These are phyloP conservation scores for Sceliomorpha sp. DNA, from an alignment of 2,888 invertebrate genomes.

Conservation along the genomic window DNA sequence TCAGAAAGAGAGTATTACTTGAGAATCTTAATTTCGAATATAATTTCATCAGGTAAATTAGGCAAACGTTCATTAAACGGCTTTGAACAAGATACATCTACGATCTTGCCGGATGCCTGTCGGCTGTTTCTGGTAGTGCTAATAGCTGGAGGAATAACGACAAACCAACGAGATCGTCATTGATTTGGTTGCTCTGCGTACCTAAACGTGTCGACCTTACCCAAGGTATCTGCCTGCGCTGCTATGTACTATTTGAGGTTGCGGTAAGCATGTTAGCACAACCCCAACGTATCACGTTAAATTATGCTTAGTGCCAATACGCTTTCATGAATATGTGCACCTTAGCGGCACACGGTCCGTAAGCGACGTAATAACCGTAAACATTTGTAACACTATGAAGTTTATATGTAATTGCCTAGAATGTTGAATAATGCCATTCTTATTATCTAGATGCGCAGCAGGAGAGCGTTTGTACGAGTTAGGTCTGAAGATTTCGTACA, in stretches of 20 bases:
- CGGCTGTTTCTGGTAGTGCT: conserved; percentile 42
- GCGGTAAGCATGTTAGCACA: conserved; percentile 79
- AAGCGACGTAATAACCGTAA: conserved; percentile 68
- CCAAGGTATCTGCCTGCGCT: conserved; percentile 43
- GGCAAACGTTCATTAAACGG: conserved; percentile 45
- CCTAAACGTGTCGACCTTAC: conserved; percentile 50
- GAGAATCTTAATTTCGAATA: conserved; percentile 25
- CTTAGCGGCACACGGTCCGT: conserved; percentile 47
- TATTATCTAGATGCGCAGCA: too few species aligned
- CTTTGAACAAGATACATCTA: conserved; percentile 27
- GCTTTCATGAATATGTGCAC: conserved; percentile 43
- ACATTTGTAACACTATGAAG: conserved; percentile 45
- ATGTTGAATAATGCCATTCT: too few species aligned
- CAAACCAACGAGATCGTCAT: conserved; percentile 47
- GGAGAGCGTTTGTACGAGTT: too few species aligned
- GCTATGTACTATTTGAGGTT: conserved; percentile 75
- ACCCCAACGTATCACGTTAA: conserved; percentile 79
- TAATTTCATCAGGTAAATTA: conserved; percentile 39
- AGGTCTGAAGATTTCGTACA: too few species aligned
- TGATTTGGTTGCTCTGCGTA: conserved; percentile 53
- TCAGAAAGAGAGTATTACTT: conserved; percentile 17
- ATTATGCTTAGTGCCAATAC: conserved; percentile 76
- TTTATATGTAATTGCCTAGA: conserved; percentile 21
- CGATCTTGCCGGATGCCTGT: conserved; percentile 26
- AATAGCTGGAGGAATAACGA: conserved; percentile 56